Conservation (phyloP, 1,140 invertebrate species). For the Agraylea sexmaculata region DNA sequence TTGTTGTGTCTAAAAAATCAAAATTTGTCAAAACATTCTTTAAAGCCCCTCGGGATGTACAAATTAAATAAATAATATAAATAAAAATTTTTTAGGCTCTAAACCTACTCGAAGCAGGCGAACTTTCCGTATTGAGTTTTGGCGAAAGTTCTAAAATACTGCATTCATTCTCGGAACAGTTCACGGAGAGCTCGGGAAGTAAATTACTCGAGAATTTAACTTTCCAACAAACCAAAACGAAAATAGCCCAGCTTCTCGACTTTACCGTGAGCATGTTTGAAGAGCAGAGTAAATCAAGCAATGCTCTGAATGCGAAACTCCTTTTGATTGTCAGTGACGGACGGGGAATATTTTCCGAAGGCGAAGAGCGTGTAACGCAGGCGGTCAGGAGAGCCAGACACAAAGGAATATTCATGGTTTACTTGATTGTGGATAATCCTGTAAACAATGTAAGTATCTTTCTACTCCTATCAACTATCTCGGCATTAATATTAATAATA, state of each 20-base stretch:
- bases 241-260: slow-evolving; percentile 68
- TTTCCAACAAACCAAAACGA: slow-evolving; percentile 73
- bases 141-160: slow-evolving; percentile 76
- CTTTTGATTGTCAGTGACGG: slow-evolving; percentile 92
- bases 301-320: slow-evolving; percentile 65
- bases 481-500: neutral
- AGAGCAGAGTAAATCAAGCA: slow-evolving; percentile 39
- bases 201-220: slow-evolving; percentile 64
- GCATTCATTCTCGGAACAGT: slow-evolving; percentile 76
- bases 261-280: slow-evolving; percentile 61
- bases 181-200: slow-evolving; percentile 69
- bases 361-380: slow-evolving; percentile 59
- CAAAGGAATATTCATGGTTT: slow-evolving; percentile 83
- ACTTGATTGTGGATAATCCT: slow-evolving; percentile 91
- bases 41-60: no score
- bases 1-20: no score
- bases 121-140: slow-evolving; percentile 84
- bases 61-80: no score
- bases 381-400: slow-evolving; percentile 71
- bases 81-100: slow-evolving; percentile 68
- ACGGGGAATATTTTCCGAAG: slow-evolving; percentile 83
- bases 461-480: slow-evolving; percentile 2
- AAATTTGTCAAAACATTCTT: no score
- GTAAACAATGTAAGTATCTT: slow-evolving; percentile 60
- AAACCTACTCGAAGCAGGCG: slow-evolving; percentile 84